Evolutionary conservation across 2,113 vertebrate species (phyloP).

Genomic region (Lota lota): DNA sequence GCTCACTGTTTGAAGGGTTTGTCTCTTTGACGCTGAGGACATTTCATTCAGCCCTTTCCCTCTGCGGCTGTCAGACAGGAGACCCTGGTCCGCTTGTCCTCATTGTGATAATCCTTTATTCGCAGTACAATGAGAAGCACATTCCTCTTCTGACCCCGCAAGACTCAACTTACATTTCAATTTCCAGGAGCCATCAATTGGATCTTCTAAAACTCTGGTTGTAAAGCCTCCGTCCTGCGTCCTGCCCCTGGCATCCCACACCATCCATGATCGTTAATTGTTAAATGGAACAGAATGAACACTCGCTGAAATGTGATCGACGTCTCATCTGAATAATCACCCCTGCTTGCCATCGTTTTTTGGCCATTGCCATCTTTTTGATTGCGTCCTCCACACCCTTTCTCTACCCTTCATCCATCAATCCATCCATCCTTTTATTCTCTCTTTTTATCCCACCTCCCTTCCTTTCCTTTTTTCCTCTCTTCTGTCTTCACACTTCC

Average conservation of each 20-base stretch:
- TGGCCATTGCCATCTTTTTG: too few species aligned
- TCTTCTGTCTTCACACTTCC: too few species aligned
- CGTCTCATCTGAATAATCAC: too few species aligned
- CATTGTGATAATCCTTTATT: constrained; percentile 56
- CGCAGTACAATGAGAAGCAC: constrained; percentile 33
- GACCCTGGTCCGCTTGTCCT: constrained; percentile 49
- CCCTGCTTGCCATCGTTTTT: too few species aligned
- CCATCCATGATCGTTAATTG: constrained; percentile 48
- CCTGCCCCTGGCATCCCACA: constrained; percentile 22
- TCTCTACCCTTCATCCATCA: too few species aligned
- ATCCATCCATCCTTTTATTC: too few species aligned
- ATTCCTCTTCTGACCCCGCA: constrained; percentile 30
- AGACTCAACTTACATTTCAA: constrained; percentile 48
- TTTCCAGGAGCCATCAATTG: too few species aligned
- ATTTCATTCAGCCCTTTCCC: constrained; percentile 6
- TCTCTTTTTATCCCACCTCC: too few species aligned
- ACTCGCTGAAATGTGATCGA: too few species aligned
- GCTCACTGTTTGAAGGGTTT: constrained; percentile 32
- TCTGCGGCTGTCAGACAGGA: constrained; percentile 49
- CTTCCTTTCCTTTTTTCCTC: too few species aligned
- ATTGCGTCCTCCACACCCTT: too few species aligned
- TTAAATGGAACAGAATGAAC: constrained; percentile 2
- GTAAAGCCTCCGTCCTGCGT: constrained; percentile 1
- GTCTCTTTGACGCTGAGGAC: constrained; percentile 48
- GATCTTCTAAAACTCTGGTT: constrained; percentile 39